Base-by-base conservation (phyloP, 2,797 vertebrate genomes). In the Triplophysa yarkandensis region DNA sequence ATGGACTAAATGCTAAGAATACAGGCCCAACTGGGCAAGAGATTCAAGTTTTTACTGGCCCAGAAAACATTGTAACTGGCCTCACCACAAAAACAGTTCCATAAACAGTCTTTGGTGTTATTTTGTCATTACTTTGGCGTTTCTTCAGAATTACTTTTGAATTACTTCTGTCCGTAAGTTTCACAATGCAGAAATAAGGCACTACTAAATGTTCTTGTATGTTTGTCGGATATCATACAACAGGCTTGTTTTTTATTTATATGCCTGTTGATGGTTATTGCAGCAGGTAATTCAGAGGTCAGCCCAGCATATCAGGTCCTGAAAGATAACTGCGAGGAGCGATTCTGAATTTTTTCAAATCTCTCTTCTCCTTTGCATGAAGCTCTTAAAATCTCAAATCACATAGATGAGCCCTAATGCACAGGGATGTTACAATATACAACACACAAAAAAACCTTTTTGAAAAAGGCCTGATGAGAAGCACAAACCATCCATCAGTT, bases 191-290 rank as follows among this genome's bases (percentile, higher is more conserved):
- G n/a, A n/a, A n/a, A n/a, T n/a, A n/a, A n/a, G n/a, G n/a, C n/a
- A n/a, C n/a, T n/a, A n/a, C n/a, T n/a, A n/a, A n/a, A n/a, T n/a
- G n/a, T n/a, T n/a, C n/a, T n/a, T n/a, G n/a, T n/a, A n/a, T n/a
- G n/a, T n/a, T n/a, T 50, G 44, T 63, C 41, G 28, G 21, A 28
- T 28, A 16, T 57, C 10, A 9, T 43, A 69, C 64, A 71, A 62
- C 52, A 55, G 65, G 61, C 23, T 71, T 77, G 27, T 74, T 69
- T 63, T 75, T 77, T 28, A 44, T 58, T 57, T 54, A 34, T 27
- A 67, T 21, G 43, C 74, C 52, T 80, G 76, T 78, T 72, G 52
- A 67, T 64, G 48, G 71, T 81, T 78, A 81, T 83, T 81, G 82
- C 58, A 54, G 68, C 52, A 64, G 70, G 68, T 73, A 58, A 75